These are phyloP conservation scores for Acanthiza pusilla DNA, from an alignment of 2,797 vertebrate species.

Conservation along the genomic window DNA sequence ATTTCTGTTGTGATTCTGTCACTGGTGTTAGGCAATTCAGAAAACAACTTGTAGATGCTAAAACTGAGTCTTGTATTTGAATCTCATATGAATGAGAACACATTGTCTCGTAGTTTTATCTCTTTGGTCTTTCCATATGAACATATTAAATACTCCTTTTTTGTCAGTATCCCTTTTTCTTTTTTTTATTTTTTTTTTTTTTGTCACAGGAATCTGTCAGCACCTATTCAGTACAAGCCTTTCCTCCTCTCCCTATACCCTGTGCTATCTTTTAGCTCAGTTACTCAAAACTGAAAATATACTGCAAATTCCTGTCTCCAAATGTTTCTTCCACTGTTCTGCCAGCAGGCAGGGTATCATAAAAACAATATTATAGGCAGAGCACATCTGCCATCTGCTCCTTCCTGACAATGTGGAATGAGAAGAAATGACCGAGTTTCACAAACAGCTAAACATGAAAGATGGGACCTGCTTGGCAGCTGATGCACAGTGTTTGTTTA, in stretches of 20 bases:
- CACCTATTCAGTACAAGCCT: not conserved
- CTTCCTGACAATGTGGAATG: constrained; percentile 12
- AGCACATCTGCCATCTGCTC: constrained; percentile 53
- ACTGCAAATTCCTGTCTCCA: not conserved
- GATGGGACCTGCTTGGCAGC: constrained; percentile 31
- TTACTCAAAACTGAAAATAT: constrained; percentile 1
- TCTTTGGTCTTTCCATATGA: not conserved
- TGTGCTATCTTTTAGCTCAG: not conserved
- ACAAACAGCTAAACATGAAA: constrained; percentile 38
- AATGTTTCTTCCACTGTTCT: not conserved
- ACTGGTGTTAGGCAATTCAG: not conserved
- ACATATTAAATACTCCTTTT: not conserved
- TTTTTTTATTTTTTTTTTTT: not conserved
- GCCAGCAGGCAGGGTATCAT: constrained; percentile 13
- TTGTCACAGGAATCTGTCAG: not conserved
- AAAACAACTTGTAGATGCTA: not conserved
- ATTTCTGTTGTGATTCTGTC: not conserved
- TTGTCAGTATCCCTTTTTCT: not conserved
- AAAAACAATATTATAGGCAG: constrained; percentile 17
- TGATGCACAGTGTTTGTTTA: not conserved
- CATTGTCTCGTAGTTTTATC: not conserved
- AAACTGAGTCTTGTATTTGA: not conserved
- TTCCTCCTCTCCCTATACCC: not conserved
- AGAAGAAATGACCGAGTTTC: constrained; percentile 46
- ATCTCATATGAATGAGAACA: not conserved